Evolutionary conservation across 2,113 vertebrate genomes (phyloP), one percentile per base, ranked within the genome.

Genomic region (Etheostoma cragini): DNA sequence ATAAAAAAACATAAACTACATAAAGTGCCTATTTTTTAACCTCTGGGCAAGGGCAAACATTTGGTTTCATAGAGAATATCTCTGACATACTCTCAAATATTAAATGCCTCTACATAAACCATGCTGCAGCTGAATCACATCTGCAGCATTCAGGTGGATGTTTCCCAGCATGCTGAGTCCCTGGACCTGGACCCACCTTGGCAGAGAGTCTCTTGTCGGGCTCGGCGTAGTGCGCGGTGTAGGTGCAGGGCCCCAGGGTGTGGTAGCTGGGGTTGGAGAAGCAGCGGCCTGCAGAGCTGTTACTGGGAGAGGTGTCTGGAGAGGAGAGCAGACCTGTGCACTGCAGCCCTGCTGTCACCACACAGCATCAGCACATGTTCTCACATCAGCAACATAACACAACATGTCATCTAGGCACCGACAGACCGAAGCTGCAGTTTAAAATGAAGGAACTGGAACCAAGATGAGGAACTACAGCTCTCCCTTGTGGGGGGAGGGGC

Each of bases 231-330:
- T 93, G 95, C 1, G 95, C 92, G 87, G 97, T 93, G 90, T 95
- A 95, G 80, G 92, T 93, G 89, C 96, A 96, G 30, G 92, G 88
- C 5, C 95, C 95, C 91, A 97, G 94, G 63, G 96, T 95, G 85
- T 93, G 96, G 96, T 97, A 97, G 94, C 95, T 96, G 65, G 97
- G 96, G 89, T 97, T 97, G 92, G 96, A 96, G 95, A 98, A 96
- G 91, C 96, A 97, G 75, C 94, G 95, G 79, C 94, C 92, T 42
- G 54, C 53, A 3, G 89, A 67, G 80, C 81, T 82, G 90, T 24
- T 84, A 30, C 93, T 95, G 81, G 92, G 96, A 86, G 96, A 96
- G 57, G 96, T 76, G 88, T 97, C 96, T 95, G 95, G 42, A 56
- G 92, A 93, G 78, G 96, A 94, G 89, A 97, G 88, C 78, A 93